Evolutionary conservation across 2,113 vertebrate genomes (phyloP).

Genomic region (Corydoras maculifer): DNA sequence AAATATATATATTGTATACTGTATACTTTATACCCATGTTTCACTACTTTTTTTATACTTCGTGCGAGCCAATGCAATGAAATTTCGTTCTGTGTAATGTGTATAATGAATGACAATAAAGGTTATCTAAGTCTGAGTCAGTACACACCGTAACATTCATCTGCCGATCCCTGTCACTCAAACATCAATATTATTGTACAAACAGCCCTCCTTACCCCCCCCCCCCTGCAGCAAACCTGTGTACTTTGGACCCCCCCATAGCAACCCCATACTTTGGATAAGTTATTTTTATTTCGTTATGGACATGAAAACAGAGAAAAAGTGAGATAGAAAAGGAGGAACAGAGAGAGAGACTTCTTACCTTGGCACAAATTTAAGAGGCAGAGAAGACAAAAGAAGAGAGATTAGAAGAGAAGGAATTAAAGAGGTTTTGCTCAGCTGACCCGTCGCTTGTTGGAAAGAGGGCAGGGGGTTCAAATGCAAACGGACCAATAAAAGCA

Average conservation of each 20-base stretch:
- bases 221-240: too few species aligned
- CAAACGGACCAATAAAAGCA: neutral
- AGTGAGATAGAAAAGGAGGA: slow-evolving; percentile 6
- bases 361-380: slow-evolving; percentile 49
- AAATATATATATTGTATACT: too few species aligned
- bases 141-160: too few species aligned
- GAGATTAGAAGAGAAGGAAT: slow-evolving; percentile 37
- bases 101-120: too few species aligned
- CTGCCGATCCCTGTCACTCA: neutral
- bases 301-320: slow-evolving; percentile 4
- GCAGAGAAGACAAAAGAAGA: slow-evolving; percentile 38
- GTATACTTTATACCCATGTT: too few species aligned
- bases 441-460: slow-evolving; percentile 25
- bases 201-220: too few species aligned
- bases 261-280: too few species aligned
- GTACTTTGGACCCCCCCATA: too few species aligned
- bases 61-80: too few species aligned
- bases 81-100: too few species aligned
- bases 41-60: too few species aligned
- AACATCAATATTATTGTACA: slow-evolving; percentile 1
- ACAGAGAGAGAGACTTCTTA: slow-evolving; percentile 41
- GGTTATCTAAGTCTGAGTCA: too few species aligned
- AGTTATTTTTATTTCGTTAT: neutral
- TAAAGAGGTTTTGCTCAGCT: slow-evolving; percentile 31
- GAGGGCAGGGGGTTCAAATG: slow-evolving; percentile 37